A percentile compares a stretch with the other conserved stretches of the same genome.
Evolutionary conservation across 2,888 invertebrate species (phyloP).

Genomic region (Torymus texanus): DNA sequence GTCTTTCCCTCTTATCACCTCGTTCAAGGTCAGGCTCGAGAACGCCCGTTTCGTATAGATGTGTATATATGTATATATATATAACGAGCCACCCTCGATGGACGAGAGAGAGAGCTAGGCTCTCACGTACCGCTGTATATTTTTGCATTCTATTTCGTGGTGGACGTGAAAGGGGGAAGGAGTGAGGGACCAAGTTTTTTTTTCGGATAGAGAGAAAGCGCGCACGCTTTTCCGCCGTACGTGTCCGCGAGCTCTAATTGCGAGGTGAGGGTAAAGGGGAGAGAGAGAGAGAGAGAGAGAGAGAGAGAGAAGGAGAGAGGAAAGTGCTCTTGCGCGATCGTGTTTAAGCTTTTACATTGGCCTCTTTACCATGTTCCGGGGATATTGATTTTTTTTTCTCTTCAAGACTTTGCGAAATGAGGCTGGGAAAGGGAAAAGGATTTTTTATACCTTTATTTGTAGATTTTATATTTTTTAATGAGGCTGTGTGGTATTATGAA

Average conservation of each 20-base stretch:
- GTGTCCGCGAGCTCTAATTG: conserved; percentile 37
- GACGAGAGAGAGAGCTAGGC: neutral
- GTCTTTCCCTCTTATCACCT: conserved; percentile 46
- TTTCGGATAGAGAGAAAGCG: conserved; percentile 30
- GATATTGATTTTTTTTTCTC: conserved; percentile 31
- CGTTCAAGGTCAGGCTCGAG: conserved; percentile 46
- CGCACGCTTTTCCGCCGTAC: conserved; percentile 2
- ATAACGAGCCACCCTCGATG: too few species aligned
- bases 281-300: too few species aligned
- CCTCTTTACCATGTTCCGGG: conserved; percentile 1
- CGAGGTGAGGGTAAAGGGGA: too few species aligned
- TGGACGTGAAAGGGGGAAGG: neutral
- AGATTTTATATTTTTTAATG: too few species aligned
- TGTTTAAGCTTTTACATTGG: conserved; percentile 22
- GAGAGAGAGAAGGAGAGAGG: too few species aligned
- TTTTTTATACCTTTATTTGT: too few species aligned
- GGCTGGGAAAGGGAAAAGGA: neutral
- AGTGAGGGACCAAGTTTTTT: conserved; percentile 6
- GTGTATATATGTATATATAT: too few species aligned
- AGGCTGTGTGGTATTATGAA: too few species aligned
- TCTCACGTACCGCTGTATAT: conserved; percentile 7
- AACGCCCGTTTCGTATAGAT: neutral
- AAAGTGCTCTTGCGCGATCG: neutral
- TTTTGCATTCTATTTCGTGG: conserved; percentile 32
- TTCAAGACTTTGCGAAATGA: conserved; percentile 10